Conservation (phyloP, 2,888 invertebrate genomes). For the Volucella inflata region DNA sequence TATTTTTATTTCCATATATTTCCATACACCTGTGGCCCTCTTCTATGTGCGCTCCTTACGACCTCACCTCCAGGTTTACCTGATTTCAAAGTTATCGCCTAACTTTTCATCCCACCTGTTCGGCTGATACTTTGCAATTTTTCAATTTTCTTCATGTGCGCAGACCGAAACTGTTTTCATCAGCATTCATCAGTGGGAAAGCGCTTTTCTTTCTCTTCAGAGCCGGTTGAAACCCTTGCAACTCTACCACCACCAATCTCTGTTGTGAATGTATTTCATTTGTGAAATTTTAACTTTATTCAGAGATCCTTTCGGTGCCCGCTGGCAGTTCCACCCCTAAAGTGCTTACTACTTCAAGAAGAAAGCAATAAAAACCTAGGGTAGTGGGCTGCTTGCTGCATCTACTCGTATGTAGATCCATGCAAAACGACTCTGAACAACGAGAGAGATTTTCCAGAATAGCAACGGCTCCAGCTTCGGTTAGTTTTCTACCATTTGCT, state of each 20-base stretch:
- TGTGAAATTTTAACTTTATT: constrained; percentile 45
- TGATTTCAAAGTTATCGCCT: neutral
- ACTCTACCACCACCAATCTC: neutral
- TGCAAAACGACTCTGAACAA: neutral
- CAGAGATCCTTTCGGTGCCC: constrained; percentile 11
- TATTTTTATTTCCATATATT: too few relatives aligned
- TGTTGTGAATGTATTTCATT: constrained; percentile 24
- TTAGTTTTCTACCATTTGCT: constrained; percentile 3
- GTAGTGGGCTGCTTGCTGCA: too few relatives aligned
- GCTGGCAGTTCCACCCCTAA: too few relatives aligned
- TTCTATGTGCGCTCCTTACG: too few relatives aligned
- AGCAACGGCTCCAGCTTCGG: constrained; percentile 11
- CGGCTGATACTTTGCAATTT: constrained; percentile 5
- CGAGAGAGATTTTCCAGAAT: constrained; percentile 19
- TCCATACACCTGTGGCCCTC: too few relatives aligned
- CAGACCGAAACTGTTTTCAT: constrained; percentile 42
- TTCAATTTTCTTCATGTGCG: constrained; percentile 38
- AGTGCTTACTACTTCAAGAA: constrained; percentile 6
- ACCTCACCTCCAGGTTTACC: too few relatives aligned
- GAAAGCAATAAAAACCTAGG: constrained; percentile 2
- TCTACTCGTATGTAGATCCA: constrained; percentile 14
- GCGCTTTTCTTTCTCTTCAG: constrained; percentile 4
- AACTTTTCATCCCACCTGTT: constrained; percentile 32
- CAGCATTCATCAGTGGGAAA: constrained; percentile 48
- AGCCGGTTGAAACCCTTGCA: too few relatives aligned